Evolutionary conservation across 2,113 vertebrate species (phyloP).

Genomic region (Himantopus leucocephalus): DNA sequence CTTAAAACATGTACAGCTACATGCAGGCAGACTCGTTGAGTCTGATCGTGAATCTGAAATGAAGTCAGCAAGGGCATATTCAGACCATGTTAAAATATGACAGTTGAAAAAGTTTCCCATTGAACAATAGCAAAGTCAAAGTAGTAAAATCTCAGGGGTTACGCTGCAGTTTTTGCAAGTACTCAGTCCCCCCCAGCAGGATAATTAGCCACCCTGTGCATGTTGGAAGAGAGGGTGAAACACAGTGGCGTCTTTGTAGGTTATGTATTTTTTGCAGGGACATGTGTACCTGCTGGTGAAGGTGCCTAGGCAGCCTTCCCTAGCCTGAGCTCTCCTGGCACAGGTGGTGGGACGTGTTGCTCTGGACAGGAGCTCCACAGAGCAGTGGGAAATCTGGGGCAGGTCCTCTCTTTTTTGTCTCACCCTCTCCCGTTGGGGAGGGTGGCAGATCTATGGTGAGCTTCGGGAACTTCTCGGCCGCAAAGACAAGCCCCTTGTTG

Average conservation of each 20-base stretch:
- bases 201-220: not conserved
- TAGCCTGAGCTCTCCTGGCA: not conserved
- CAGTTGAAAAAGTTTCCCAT: not conserved
- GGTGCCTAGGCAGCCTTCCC: not conserved
- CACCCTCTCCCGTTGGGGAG: accelerated
- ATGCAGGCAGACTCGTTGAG: not conserved
- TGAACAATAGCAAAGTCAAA: not conserved
- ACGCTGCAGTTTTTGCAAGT: not conserved
- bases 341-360: not conserved
- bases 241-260: not conserved
- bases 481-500: not conserved
- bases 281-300: not conserved
- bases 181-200: not conserved
- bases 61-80: not conserved
- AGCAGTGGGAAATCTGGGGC: not conserved
- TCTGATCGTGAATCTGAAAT: not conserved
- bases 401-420: not conserved
- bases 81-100: not conserved
- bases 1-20: not conserved
- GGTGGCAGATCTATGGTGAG: not conserved
- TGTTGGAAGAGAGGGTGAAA: not conserved
- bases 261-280: not conserved
- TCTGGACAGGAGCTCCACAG: not conserved
- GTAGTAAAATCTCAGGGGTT: not conserved
- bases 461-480: not conserved